These are phyloP conservation scores for Galaxea fascicularis DNA, from an alignment of 92 coral and sea anemone species.

Conservation along the genomic window DNA sequence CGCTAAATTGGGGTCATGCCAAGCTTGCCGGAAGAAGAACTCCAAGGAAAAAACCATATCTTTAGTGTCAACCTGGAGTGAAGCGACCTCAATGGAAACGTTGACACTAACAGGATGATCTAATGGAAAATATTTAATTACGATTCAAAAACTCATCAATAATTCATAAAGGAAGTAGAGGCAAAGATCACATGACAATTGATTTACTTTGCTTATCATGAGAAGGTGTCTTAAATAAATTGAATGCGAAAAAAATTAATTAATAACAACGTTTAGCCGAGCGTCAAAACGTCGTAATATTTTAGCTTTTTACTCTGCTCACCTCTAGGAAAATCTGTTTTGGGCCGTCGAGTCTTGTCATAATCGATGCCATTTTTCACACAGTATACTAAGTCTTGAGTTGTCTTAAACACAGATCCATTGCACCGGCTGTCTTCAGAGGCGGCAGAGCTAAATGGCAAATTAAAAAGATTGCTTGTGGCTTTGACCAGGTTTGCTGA, in stretches of 20 bases:
- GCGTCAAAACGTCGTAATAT: too few relatives aligned
- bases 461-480: background rate
- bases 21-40: constrained; percentile 82
- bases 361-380: constrained; percentile 39
- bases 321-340: constrained; percentile 16
- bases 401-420: constrained; percentile 32
- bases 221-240: too few relatives aligned
- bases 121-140: background rate
- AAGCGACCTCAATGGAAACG: constrained; percentile 33
- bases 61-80: constrained; percentile 33
- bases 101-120: constrained; percentile 36
- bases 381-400: constrained; percentile 46
- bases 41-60: constrained; percentile 70
- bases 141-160: too few relatives aligned
- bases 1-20: constrained; percentile 76
- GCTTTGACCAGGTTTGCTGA: background rate
- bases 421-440: constrained; percentile 26
- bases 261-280: too few relatives aligned
- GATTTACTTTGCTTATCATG: too few relatives aligned
- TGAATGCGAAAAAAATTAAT: too few relatives aligned
- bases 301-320: too few relatives aligned
- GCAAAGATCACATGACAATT: too few relatives aligned
- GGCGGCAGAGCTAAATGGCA: background rate
- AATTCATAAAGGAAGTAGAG: too few relatives aligned
- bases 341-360: constrained; percentile 53